Evolutionary conservation across 1,140 invertebrate species (phyloP).

Genomic region (Stratiolaelaps scimitus): DNA sequence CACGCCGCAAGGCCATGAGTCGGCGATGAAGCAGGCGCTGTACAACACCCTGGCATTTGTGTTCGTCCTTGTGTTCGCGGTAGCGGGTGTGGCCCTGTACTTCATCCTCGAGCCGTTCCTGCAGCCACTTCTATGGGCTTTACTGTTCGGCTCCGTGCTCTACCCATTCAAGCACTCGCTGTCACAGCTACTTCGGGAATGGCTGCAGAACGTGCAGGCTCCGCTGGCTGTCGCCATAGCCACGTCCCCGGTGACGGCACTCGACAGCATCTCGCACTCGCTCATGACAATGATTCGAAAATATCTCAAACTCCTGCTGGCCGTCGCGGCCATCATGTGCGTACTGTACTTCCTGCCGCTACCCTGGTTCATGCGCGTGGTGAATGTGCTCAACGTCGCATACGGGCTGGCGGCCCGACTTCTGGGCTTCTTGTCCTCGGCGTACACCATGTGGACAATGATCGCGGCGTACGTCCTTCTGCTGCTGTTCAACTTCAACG

Average conservation of each 20-base stretch:
- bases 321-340: conserved; percentile 38
- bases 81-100: conserved; percentile 62
- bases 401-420: conserved; percentile 17
- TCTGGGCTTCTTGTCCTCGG: neutral
- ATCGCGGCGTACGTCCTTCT: conserved; percentile 34
- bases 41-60: conserved; percentile 68
- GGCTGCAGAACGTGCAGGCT: conserved; percentile 48
- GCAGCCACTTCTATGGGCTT: conserved; percentile 79
- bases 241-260: conserved; percentile 56
- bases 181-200: conserved; percentile 53
- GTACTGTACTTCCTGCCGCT: conserved; percentile 41
- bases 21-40: conserved; percentile 70
- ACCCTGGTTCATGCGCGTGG: conserved; percentile 37
- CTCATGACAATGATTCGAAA: conserved; percentile 47
- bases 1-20: conserved; percentile 51
- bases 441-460: conserved; percentile 32
- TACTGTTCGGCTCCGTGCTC: conserved; percentile 74
- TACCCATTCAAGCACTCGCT: conserved; percentile 72
- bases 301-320: conserved; percentile 39
- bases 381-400: conserved; percentile 34
- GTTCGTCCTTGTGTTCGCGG: conserved; percentile 52
- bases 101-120: conserved; percentile 76
- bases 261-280: conserved; percentile 56
- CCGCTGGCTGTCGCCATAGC: conserved; percentile 53
- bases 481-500: conserved; percentile 32